Evolutionary conservation across 2,113 vertebrate species (phyloP).

Genomic region (Cinclus mexicanus): DNA sequence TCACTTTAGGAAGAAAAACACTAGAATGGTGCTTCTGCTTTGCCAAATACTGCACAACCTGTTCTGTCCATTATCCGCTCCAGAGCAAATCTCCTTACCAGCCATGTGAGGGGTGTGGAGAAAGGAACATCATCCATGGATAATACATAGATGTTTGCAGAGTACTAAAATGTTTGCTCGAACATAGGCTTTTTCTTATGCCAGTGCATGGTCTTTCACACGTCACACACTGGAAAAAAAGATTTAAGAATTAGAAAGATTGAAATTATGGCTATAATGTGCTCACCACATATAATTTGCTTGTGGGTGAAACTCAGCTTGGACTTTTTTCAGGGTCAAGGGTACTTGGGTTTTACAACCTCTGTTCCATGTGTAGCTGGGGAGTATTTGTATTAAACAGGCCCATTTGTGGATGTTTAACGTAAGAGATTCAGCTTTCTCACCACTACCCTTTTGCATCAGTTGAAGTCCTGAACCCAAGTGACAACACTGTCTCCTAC

Average conservation of each 20-base stretch:
- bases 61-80: not conserved
- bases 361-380: not conserved
- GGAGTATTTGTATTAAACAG: not conserved
- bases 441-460: not conserved
- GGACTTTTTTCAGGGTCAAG: not conserved
- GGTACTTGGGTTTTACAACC: not conserved
- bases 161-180: not conserved
- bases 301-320: not conserved
- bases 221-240: not conserved
- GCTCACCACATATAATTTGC: not conserved
- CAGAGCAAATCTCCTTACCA: not conserved
- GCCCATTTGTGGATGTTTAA: not conserved
- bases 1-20: not conserved
- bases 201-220: not conserved
- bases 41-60: not conserved
- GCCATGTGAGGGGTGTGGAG: not conserved
- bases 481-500: not conserved
- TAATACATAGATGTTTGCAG: not conserved
- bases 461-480: not conserved
- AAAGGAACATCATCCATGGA: not conserved
- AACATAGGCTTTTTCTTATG: not conserved
- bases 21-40: not conserved
- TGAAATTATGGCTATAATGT: not conserved
- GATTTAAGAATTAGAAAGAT: not conserved
- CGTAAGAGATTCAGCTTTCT: not conserved